Evolutionary conservation across 2,888 invertebrate genomes (phyloP), one percentile per base, ranked within the genome.

Genomic region (Nomada hirtipes): DNA sequence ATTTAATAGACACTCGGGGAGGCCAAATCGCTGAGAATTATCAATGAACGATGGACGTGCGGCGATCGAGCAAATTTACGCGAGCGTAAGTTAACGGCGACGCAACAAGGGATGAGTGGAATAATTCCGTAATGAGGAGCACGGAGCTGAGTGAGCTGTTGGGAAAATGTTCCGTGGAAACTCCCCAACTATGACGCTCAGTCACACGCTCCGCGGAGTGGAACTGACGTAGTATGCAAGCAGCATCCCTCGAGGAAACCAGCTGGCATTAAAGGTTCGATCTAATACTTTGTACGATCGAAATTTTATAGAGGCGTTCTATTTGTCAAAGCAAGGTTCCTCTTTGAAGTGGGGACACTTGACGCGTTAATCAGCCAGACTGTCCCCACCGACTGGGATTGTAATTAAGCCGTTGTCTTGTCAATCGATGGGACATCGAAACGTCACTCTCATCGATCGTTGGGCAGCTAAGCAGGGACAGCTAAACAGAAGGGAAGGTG

Each of bases 341-440:
- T 11, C 4, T 47, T 52, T 23, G 20, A n/a, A 20, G 3, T 23
- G 23, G 1, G 11, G n/a, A 36, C 55, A 13, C 7, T 20, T 29
- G 50, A 64, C 36, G 13, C 53, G 59, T 67, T 57, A 61, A 59
- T 65, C 60, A 42, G 55, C 23, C n/a, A 7, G 10, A n/a, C 55
- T 36, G 72, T 68, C 67, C n/a, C 65, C 13, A 13, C n/a, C 44
- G 50, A 57, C 53, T 57, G 42, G 55, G 69, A 55, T 23, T 29
- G 65, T 69, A 81, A 81, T 81, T 74, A 81, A 74, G 53, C 61
- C 57, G 68, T 52, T 60, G 36, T 42, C 29, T 61, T 55, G 76
- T 23, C 63, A 44, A 59, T 74, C 71, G 73, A 70, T 70, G 44
- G 68, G 59, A 82, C 76, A 82, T 82, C 82, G 71, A 77, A 67